Conservation (phyloP, 1,140 invertebrate species). For the Nymphalis io region DNA sequence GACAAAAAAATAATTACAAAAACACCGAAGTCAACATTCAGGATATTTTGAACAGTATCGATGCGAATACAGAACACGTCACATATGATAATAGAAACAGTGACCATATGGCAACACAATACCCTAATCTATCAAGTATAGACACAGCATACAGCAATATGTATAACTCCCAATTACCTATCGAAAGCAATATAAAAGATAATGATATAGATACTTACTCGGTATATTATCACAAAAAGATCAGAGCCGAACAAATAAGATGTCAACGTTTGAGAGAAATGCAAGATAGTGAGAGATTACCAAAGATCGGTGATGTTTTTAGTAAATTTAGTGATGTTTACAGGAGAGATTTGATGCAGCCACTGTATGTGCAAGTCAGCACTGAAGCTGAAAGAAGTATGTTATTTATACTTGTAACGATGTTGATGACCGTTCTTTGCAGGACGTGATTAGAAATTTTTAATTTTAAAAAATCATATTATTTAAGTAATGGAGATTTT, state of each 20-base stretch:
- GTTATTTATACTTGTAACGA: conserved; percentile 4
- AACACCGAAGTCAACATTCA: conserved; percentile 30
- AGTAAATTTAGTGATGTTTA: conserved; percentile 45
- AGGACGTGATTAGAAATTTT: no score
- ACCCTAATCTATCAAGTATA: conserved; percentile 15
- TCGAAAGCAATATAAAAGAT: conserved; percentile 5
- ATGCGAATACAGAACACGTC: conserved; percentile 9
- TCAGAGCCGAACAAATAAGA: conserved; percentile 43
- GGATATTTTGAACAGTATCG: conserved; percentile 23
- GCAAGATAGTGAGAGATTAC: conserved; percentile 39
- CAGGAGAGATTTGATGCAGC: conserved; percentile 41
- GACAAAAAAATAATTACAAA: conserved; percentile 16
- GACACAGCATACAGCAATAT: conserved; percentile 3
- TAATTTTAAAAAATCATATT: no score
- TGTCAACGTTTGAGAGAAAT: conserved; percentile 31
- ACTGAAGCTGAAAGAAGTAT: conserved; percentile 52
- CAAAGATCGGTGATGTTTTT: conserved; percentile 55
- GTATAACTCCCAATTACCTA: background rate
- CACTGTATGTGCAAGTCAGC: conserved; percentile 57
- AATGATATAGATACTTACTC: conserved; percentile 28
- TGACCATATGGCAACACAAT: conserved; percentile 26
- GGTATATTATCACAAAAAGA: conserved; percentile 53
- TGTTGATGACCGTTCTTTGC: no score
- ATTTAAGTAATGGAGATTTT: no score
- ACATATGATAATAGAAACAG: conserved; percentile 25